Percentiles rank a stretch among this genome's conserved stretches.
phyloP scores from a whole-genome alignment of 2,797 vertebrate species.

The Chloroceryle amazona region DNA sequence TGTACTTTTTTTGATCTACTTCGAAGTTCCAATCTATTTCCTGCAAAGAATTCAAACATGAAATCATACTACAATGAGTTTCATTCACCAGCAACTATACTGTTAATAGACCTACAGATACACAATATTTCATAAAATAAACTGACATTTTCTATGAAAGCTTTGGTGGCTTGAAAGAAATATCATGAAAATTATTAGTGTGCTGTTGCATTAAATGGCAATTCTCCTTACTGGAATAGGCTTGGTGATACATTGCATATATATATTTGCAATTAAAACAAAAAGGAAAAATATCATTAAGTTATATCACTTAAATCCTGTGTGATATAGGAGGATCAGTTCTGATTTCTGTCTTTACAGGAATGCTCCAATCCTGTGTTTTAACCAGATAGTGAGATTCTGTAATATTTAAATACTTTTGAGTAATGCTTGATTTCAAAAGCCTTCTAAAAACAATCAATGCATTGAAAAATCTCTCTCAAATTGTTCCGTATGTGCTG shows the following conservation, averaged over 20 bases:
- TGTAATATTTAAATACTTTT: background rate
- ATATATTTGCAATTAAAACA: background rate
- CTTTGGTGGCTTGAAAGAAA: background rate
- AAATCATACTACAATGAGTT: background rate
- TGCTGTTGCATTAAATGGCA: background rate
- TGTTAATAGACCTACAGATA: background rate
- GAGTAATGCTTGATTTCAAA: background rate
- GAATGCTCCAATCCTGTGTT: background rate
- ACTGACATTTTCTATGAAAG: background rate
- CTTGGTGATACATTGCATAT: background rate
- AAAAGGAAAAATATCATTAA: too few relatives aligned
- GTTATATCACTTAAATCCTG: background rate
- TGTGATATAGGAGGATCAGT: background rate
- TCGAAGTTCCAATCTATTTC: background rate
- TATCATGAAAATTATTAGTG: background rate
- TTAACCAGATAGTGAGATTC: background rate
- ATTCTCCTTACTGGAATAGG: background rate
- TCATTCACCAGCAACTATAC: background rate
- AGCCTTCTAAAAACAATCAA: background rate
- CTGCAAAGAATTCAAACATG: background rate
- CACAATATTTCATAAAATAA: background rate
- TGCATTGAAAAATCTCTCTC: background rate
- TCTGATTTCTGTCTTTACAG: background rate
- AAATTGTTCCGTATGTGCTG: background rate
- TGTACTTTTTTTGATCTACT: background rate